phyloP scores from a whole-genome alignment of 64 coral and sea anemone genomes.

The Montipora cactus region DNA sequence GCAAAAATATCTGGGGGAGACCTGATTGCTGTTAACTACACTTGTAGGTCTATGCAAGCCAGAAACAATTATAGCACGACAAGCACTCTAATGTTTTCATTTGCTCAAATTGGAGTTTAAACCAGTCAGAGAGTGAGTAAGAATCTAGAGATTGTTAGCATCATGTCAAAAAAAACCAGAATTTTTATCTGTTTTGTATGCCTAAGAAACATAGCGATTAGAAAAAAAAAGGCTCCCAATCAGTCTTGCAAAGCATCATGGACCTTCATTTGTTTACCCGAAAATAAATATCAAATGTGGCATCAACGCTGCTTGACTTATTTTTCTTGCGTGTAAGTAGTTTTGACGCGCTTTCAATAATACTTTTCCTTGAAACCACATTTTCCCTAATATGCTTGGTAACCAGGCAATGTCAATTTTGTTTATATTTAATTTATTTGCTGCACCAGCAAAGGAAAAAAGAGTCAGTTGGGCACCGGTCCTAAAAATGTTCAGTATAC shows the following conservation, averaged over 20 bases:
- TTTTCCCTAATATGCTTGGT: neutral
- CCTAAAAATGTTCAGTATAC: too few relatives aligned
- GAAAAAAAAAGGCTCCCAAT: neutral
- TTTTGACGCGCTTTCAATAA: neutral
- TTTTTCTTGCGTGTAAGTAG: neutral
- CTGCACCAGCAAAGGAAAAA: neutral
- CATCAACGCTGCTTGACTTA: neutral
- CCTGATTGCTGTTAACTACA: too few relatives aligned
- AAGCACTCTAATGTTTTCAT: neutral
- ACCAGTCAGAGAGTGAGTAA: too few relatives aligned
- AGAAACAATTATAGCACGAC: too few relatives aligned
- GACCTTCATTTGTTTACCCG: neutral
- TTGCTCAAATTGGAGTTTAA: neutral
- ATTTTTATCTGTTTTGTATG: neutral
- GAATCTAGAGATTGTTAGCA: neutral
- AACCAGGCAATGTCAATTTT: neutral
- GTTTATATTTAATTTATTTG: neutral
- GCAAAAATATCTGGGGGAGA: too few relatives aligned
- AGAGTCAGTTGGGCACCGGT: too few relatives aligned
- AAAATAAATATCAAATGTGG: neutral
- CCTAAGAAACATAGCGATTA: neutral
- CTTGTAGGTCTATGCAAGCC: too few relatives aligned
- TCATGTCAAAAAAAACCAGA: neutral
- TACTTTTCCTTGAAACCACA: neutral
- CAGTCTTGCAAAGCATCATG: neutral